A percentile compares a stretch with the other conserved stretches of the same genome.
Evolutionary conservation across 2,797 vertebrate species (phyloP).

Genomic region (Brotula barbata): DNA sequence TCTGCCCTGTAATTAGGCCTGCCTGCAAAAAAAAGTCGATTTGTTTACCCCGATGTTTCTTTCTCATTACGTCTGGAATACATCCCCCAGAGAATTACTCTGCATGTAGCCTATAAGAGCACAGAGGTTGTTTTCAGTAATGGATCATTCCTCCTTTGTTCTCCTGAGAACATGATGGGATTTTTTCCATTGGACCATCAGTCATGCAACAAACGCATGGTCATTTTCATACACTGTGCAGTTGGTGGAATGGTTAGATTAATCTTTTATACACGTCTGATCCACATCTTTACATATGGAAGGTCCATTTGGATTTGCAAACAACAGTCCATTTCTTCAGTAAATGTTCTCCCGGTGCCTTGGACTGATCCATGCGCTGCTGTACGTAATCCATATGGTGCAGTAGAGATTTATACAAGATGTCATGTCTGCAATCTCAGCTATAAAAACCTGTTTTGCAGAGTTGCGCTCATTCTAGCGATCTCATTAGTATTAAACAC

Average conservation of each 20-base stretch:
- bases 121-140: slow-evolving; percentile 59
- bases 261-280: too few species aligned
- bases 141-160: slow-evolving; percentile 63
- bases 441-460: too few species aligned
- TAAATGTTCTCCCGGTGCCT: neutral
- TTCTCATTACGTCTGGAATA: slow-evolving; percentile 76
- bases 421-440: neutral
- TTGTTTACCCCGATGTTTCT: slow-evolving; percentile 75
- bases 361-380: neutral
- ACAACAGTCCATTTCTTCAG: slow-evolving; percentile 7
- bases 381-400: neutral
- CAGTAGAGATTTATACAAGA: neutral
- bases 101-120: slow-evolving; percentile 61
- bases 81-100: slow-evolving; percentile 64
- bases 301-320: slow-evolving; percentile 22
- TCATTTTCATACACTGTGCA: slow-evolving; percentile 30
- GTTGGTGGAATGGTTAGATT: neutral
- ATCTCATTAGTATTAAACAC: too few species aligned
- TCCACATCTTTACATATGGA: neutral
- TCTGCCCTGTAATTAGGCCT: slow-evolving; percentile 75
- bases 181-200: slow-evolving; percentile 37
- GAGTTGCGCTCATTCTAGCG: too few species aligned
- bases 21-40: slow-evolving; percentile 69
- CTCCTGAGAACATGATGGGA: slow-evolving; percentile 47
- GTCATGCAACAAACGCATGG: slow-evolving; percentile 29